These are phyloP conservation scores for Amphiura filiformis DNA, from an alignment of 35 echinoderm and acorn worm species.

Conservation along the genomic window DNA sequence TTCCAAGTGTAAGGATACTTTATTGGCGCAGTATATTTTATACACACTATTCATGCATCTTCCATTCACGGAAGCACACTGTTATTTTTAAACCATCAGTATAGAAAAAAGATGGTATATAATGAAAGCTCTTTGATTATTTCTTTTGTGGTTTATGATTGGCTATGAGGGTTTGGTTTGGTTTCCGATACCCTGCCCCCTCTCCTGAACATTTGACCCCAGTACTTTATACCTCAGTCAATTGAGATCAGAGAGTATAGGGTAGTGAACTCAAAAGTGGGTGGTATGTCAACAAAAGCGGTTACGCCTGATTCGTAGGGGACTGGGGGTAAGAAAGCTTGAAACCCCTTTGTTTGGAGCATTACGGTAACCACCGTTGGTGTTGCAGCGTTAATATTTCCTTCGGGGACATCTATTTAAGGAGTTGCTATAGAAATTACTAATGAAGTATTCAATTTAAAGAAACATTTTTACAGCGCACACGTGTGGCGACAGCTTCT, in stretches of 20 bases:
- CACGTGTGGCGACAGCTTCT: neutral
- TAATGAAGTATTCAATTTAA: constrained; percentile 1
- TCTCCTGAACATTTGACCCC: neutral
- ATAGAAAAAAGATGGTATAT: no score
- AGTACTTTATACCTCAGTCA: neutral
- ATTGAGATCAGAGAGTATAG: neutral
- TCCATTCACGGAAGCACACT: no score
- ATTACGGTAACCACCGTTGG: neutral
- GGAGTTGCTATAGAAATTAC: neutral
- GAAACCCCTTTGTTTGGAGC: neutral
- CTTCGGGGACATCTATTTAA: neutral
- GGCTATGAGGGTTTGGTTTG: no score
- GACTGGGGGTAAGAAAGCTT: neutral
- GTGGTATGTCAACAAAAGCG: neutral
- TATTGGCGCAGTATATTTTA: no score
- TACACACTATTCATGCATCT: no score
- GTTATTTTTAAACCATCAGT: no score
- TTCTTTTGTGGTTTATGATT: no score
- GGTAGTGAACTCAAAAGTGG: neutral
- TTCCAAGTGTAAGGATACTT: no score
- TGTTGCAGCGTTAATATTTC: neutral
- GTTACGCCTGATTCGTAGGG: neutral
- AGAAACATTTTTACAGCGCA: neutral
- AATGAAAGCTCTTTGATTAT: no score
- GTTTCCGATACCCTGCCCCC: no score